Conservation (phyloP, 2,888 invertebrate species). For the Spicauda simplicius region DNA sequence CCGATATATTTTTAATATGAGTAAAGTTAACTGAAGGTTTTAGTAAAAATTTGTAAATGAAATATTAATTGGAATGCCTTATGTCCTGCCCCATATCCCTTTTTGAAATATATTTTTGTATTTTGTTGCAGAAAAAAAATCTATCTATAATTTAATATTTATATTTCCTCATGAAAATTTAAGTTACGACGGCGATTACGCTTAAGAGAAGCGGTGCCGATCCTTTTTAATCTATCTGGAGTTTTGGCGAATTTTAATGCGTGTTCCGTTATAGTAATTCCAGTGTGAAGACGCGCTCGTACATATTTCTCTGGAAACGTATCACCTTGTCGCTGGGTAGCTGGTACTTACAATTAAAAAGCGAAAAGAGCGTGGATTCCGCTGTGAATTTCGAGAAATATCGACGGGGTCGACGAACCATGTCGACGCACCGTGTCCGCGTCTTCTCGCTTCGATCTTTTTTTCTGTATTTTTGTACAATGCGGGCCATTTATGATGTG, state of each 20-base stretch:
- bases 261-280: conserved; percentile 77
- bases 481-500: conserved; percentile 59
- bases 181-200: not conserved
- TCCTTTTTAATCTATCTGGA: conserved; percentile 48
- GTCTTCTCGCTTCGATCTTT: conserved; percentile 70
- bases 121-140: no score
- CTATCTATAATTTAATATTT: no score
- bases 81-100: no score
- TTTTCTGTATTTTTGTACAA: conserved; percentile 63
- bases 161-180: not conserved
- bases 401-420: conserved; percentile 80
- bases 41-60: no score
- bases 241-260: conserved; percentile 72
- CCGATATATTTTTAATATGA: no score
- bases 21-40: no score
- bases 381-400: conserved; percentile 82
- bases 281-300: conserved; percentile 63
- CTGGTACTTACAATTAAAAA: conserved; percentile 82
- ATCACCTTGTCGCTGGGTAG: conserved; percentile 78
- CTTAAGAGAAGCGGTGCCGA: not conserved
- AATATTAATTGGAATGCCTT: no score
- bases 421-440: conserved; percentile 80
- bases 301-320: conserved; percentile 75
- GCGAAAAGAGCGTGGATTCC: conserved; percentile 81
- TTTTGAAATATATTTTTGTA: no score